Conservation (phyloP, 1,140 invertebrate genomes). For the Coptotermes formosanus region DNA sequence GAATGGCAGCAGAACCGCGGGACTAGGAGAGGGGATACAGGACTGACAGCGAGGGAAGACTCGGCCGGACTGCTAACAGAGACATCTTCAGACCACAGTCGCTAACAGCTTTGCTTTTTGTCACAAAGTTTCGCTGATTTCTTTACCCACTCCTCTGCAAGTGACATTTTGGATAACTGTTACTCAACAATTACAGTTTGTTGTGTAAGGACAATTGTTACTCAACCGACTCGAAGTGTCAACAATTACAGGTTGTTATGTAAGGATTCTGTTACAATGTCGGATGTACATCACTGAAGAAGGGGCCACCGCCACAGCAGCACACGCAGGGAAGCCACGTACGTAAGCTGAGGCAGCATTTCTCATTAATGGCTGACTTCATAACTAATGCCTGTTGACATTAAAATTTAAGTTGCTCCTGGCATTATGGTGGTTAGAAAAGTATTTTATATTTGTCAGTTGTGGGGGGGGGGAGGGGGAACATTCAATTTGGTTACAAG, state of each 20-base stretch:
- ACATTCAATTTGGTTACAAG: no score
- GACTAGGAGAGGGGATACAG: not conserved
- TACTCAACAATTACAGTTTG: not conserved
- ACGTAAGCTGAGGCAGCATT: not conserved
- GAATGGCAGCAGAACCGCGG: not conserved
- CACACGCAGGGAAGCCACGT: not conserved
- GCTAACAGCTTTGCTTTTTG: not conserved
- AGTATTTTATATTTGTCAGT: no score
- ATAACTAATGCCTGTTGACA: no score
- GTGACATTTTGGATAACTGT: conserved; percentile 6
- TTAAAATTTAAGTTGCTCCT: no score
- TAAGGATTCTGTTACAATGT: not conserved
- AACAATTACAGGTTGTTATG: not conserved
- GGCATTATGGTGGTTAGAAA: no score
- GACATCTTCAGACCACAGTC: not conserved
- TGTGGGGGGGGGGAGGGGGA: no score
- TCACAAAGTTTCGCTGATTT: not conserved
- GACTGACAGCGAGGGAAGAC: not conserved
- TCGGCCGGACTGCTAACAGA: not conserved
- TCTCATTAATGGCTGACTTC: no score
- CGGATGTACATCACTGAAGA: not conserved
- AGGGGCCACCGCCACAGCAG: not conserved
- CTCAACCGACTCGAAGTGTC: not conserved
- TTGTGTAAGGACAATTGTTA: not conserved
- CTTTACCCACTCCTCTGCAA: not conserved